Evolutionary conservation across 2,113 vertebrate species (phyloP), one percentile per base, ranked within the genome.

Genomic region (Lepus europaeus): DNA sequence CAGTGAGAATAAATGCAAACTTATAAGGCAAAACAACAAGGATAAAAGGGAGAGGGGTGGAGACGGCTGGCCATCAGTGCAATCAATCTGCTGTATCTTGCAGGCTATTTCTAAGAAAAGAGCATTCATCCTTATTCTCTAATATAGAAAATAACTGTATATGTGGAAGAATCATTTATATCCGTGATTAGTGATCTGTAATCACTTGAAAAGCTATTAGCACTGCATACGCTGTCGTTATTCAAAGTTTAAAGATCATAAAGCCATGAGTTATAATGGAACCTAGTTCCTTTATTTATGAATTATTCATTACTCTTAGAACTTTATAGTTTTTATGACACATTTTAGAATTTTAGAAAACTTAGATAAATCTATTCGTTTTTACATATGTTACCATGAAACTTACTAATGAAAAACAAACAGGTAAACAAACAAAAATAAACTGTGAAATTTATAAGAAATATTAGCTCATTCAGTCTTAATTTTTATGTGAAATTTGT

Each of bases 361-460:
- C 63, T 93, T 89, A 96, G 49, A 31, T 36, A 82, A 94, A 20
- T 39, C 91, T 17, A 83, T 63, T 69, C 77, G 36, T 95, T 97
- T 87, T 94, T 64, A 80, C 88, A 53, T 33, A 88, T 70, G 22
- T 76, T 70, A 8, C 27, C 64, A 31, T 7, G 3, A 66, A 1
- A 69, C 3, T 36, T 85, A 29, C 22, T 89, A 19, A 78, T 77
- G 68, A 79, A 94, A 78, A 61, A 56, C 17, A 36, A 74, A 45
- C n/a, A 85, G 49, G 3, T 6, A 49, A 72, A 23, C 7, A 45
- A 59, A 82, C 1, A 82, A 27, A 83, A 29, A 73, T 0, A 9
- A 36, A 93, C 33, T 72, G 0, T 95, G 72, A 95, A 95, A 51
- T 79, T 94, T 77, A 87, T 76, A 80, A 33, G 0, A 8, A 49